Base-by-base conservation (phyloP, 2,888 invertebrate genomes). In the Plagodis pulveraria region DNA sequence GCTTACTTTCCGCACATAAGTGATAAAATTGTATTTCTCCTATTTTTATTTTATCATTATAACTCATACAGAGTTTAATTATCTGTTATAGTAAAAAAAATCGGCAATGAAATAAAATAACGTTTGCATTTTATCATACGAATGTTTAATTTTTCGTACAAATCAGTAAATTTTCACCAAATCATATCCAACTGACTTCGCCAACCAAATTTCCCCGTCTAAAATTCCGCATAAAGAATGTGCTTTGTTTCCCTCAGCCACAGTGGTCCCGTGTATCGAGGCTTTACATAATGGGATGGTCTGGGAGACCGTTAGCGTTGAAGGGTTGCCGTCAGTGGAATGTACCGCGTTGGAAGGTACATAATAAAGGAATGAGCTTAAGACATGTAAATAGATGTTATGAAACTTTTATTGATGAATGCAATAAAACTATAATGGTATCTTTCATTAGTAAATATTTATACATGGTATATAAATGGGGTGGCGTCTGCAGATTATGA, bases 221-320 rank as follows among this genome's bases (percentile, higher is more conserved):
- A 59, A 65, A 63, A 6, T 10, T 56, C 47, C 50, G 67, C 50
- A 61, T 46, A 68, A 72, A 71, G 73, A 76, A 76, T 76, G 74
- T 72, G 75, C 70, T 76, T 77, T 75, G 75, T 75, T 80, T 71
- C 63, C 65, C 61, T 63, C 67, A 70, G 58, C 65, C 69, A 69
- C 70, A 65, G 67, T 63, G 59, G 66, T 55, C 49, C 53, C 64
- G 62, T 73, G 71, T 71, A 69, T 63, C 61, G 53, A 62, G 68
- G 70, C 65, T 78, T 75, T 75, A 73, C 77, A 78, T 78, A 78
- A 76, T 78, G 74, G 72, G 72, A 75, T 72, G 66, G 73, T 66
- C 65, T 51, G 58, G 6, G 41, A 40, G 53, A 69, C 59, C 44
- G 64, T 71, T 67, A 68, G 45, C 42, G 49, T 56, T 58, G 65